Percentiles rank a stretch among this genome's conserved stretches.
These are phyloP conservation scores for Setipinna tenuifilis DNA, from an alignment of 2,797 vertebrate genomes.

Conservation along the genomic window DNA sequence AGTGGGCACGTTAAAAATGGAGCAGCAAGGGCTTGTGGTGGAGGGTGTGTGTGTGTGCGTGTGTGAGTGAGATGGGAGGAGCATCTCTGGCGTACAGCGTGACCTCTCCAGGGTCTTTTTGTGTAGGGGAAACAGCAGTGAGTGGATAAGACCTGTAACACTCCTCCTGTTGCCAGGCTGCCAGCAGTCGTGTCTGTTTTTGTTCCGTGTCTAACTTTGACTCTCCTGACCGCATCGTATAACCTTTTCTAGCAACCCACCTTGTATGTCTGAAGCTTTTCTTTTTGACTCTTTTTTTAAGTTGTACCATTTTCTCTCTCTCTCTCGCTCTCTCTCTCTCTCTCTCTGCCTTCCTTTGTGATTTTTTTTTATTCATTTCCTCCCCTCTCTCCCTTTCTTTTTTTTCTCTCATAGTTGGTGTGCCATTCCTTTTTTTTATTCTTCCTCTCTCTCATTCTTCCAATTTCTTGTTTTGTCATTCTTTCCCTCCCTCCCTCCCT, in stretches of 20 bases:
- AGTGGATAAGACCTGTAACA: neutral
- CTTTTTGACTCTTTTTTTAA: neutral
- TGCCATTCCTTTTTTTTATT: neutral
- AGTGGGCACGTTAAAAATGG: constrained; percentile 47
- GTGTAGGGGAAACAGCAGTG: constrained; percentile 4
- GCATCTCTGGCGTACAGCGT: neutral
- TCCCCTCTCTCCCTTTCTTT: too few relatives aligned
- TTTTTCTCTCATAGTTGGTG: neutral
- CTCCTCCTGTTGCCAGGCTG: neutral
- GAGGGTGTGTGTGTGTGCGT: neutral
- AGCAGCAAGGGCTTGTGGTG: neutral
- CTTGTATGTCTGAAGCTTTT: neutral
- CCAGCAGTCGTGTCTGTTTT: neutral
- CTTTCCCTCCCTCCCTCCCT: neutral
- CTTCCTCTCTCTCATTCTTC: neutral
- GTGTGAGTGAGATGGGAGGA: neutral
- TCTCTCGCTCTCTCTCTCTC: neutral
- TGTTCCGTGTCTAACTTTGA: neutral
- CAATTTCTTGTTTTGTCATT: neutral
- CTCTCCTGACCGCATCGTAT: neutral
- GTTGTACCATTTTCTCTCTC: neutral
- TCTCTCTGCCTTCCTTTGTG: too few relatives aligned
- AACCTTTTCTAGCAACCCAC: neutral
- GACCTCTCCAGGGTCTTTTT: constrained; percentile 8
- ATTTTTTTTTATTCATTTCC: neutral